A percentile compares a stretch with the other conserved stretches of the same genome.
Conservation (phyloP, 2,888 invertebrate genomes). For the Bellardia pandia region DNA sequence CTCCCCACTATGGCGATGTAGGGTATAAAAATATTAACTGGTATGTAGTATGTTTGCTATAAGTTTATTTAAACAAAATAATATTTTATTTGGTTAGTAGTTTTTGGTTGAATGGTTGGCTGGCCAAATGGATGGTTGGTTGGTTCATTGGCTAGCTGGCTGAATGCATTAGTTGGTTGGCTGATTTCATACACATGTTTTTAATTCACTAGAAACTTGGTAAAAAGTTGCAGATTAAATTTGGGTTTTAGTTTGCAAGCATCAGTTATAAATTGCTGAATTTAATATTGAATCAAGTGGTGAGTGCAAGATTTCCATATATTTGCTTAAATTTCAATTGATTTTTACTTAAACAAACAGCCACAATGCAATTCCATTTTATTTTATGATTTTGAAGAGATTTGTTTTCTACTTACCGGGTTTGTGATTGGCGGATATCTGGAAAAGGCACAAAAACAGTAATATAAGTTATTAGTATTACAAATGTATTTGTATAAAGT, state of each 20-base stretch:
- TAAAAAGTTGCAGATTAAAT: conserved; percentile 24
- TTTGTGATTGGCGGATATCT: conserved; percentile 76
- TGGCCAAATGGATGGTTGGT: neutral
- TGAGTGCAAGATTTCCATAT: neutral
- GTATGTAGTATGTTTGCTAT: too few species aligned
- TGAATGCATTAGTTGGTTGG: neutral
- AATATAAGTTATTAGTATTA: neutral
- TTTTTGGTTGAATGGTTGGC: conserved; percentile 25
- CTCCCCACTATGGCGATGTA: too few species aligned
- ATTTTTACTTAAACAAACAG: neutral
- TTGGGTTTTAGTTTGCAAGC: neutral
- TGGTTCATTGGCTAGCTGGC: neutral
- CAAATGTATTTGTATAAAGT: neutral
- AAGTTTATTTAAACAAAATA: conserved; percentile 8
- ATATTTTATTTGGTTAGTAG: conserved; percentile 44
- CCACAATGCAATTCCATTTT: conserved; percentile 50
- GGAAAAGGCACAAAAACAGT: conserved; percentile 41
- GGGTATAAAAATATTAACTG: neutral
- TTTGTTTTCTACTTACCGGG: conserved; percentile 75
- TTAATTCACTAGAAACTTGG: neutral
- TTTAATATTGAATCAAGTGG: conserved; percentile 9
- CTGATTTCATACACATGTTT: neutral
- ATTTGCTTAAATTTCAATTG: conserved; percentile 14
- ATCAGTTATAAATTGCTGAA: neutral
- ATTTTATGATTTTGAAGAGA: neutral